These are phyloP conservation scores for Esox lucius DNA, from an alignment of 2,797 vertebrate species.

Conservation along the genomic window DNA sequence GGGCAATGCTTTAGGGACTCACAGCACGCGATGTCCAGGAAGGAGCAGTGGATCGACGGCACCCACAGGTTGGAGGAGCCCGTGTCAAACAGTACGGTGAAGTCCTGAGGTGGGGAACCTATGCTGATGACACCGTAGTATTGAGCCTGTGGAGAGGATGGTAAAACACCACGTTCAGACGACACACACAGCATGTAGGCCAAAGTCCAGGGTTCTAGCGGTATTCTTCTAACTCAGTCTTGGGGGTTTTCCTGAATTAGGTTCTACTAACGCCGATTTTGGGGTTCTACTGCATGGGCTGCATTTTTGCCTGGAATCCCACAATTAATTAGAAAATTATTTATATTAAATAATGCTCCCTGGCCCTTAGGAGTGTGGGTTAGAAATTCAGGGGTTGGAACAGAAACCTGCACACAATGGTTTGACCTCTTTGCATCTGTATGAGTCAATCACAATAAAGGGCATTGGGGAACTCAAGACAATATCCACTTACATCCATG, in stretches of 20 bases:
- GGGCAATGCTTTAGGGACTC: constrained; percentile 41
- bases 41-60: constrained; percentile 77
- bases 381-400: not conserved
- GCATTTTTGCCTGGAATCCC: too few species aligned
- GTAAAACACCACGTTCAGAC: too few species aligned
- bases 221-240: not conserved
- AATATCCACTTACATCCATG: constrained; percentile 75
- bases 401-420: not conserved
- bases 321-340: too few species aligned
- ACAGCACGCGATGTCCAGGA: constrained; percentile 78
- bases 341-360: too few species aligned
- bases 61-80: constrained; percentile 85
- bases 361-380: not conserved
- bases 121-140: constrained; percentile 78
- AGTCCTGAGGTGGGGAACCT: constrained; percentile 75
- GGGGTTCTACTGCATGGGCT: too few species aligned
- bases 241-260: too few species aligned
- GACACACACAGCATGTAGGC: not conserved
- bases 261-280: not conserved
- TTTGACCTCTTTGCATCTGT: not conserved
- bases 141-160: constrained; percentile 62
- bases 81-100: constrained; percentile 81
- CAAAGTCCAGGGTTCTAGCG: not conserved
- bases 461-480: not conserved
- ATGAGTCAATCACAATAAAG: not conserved